These are phyloP conservation scores for Fabriciana adippe DNA, from an alignment of 2,888 invertebrate species.

Conservation along the genomic window DNA sequence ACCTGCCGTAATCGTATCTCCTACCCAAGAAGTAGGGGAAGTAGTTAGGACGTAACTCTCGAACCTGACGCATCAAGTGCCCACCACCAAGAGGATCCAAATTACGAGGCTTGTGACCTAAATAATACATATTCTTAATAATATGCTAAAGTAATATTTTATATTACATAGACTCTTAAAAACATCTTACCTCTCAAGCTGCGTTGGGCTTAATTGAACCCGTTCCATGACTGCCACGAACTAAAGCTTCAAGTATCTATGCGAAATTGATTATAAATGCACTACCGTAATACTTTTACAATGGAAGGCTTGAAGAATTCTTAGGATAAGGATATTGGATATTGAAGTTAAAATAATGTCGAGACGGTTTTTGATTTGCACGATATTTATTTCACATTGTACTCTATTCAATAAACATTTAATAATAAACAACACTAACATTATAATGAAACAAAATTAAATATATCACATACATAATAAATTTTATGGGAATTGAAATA, in stretches of 20 bases:
- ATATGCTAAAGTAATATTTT: conserved; percentile 2
- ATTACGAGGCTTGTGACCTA: conserved; percentile 72
- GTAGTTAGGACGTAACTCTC: conserved; percentile 58
- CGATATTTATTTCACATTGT: conserved; percentile 41
- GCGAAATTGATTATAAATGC: conserved; percentile 28
- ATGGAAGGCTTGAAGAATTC: neutral
- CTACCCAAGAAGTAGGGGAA: conserved; percentile 56
- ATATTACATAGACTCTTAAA: conserved; percentile 13
- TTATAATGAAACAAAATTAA: conserved; percentile 29
- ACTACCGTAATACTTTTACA: conserved; percentile 20
- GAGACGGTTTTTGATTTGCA: conserved; percentile 34
- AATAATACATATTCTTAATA: conserved; percentile 19
- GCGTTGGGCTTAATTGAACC: conserved; percentile 16
- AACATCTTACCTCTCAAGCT: conserved; percentile 40
- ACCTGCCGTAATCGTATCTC: conserved; percentile 58
- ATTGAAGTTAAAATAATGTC: conserved; percentile 23
- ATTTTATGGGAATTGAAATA: conserved; percentile 31
- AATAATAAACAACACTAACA: conserved; percentile 38
- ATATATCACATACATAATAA: conserved; percentile 58
- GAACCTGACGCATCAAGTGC: conserved; percentile 65
- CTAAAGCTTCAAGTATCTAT: conserved; percentile 9
- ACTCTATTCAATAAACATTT: conserved; percentile 22
- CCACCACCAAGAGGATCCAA: conserved; percentile 67
- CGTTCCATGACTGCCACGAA: conserved; percentile 16
- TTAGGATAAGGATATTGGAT: conserved; percentile 16